Percentiles rank a stretch among this genome's conserved stretches.
Evolutionary conservation across 2,888 invertebrate genomes (phyloP).

Genomic region (Drosophila basisetae): DNA sequence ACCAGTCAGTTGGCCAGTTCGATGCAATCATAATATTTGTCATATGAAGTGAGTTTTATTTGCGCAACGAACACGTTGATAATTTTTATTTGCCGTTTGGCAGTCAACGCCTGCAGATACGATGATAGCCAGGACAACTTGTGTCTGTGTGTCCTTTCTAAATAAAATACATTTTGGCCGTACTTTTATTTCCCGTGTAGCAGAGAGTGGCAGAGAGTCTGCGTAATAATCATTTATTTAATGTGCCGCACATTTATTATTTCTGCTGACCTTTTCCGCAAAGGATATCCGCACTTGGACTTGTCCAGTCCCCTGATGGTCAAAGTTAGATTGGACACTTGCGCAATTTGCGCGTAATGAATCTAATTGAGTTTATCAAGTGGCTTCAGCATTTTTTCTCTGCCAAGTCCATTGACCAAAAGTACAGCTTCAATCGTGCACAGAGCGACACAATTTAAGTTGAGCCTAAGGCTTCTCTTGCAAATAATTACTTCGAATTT

Average conservation of each 20-base stretch:
- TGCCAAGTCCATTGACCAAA: not conserved
- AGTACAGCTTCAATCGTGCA: conserved; percentile 21
- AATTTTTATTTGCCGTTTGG: conserved; percentile 73
- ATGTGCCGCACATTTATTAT: conserved; percentile 83
- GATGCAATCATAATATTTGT: conserved; percentile 71
- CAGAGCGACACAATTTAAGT: conserved; percentile 1
- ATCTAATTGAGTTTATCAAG: conserved; percentile 82
- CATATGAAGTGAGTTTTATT: conserved; percentile 61
- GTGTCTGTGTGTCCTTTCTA: conserved; percentile 46
- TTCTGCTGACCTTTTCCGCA: conserved; percentile 74
- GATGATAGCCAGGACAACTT: conserved; percentile 33
- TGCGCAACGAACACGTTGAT: conserved; percentile 70
- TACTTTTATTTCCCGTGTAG: conserved; percentile 74
- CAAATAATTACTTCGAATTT: conserved; percentile 1
- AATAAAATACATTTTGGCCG: conserved; percentile 74
- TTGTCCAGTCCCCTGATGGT: conserved; percentile 67
- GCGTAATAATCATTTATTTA: conserved; percentile 83
- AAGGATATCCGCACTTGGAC: conserved; percentile 20
- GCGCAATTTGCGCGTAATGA: conserved; percentile 78
- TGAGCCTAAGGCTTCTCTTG: not conserved
- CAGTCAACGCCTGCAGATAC: conserved; percentile 33
- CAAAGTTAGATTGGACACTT: conserved; percentile 84
- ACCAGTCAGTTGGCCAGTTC: conserved; percentile 17
- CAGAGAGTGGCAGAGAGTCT: conserved; percentile 6
- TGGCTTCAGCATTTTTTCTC: conserved; percentile 54